Base-by-base conservation (phyloP, 2,888 invertebrate genomes). In the Malthinus seriepunctatus region DNA sequence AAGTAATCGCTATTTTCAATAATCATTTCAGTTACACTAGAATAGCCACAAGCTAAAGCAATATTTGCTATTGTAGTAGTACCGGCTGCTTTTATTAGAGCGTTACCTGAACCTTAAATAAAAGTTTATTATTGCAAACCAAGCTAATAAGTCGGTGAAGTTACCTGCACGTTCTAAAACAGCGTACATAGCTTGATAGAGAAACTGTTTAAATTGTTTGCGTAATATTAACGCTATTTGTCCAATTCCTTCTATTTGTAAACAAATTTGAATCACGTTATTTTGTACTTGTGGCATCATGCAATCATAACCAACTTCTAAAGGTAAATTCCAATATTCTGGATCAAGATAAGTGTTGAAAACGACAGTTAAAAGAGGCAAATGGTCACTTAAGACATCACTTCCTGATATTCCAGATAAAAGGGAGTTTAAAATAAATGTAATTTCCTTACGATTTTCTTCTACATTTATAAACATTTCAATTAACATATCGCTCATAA, bases 1-100 rank as follows among this genome's bases (percentile, higher is more conserved):
- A 91, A 84, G 73, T 90, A 92, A 75, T 91, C 91, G 0, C 88
- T 84, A 72, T 91, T 90, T 34, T 76, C 71, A 49, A 83, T 82
- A 57, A 93, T 82, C 14, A 92, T 81, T n/a, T 84, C 82, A 0
- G 83, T 80, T 3, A 87, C 82, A 52, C 78, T 75, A 0, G 69
- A 63, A 71, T 84, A 83, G 0, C 81, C 83, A 65, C 86, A 81
- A 0, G 88, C 85, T 33, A 68, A 56, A 7, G 88, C 83, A 23
- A 90, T 81, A 51, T 81, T 81, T 39, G 80, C 73, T 5, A 89
- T 78, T 0, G 87, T 82, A 63, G 79, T 80, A 51, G 84, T 75
- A 0, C 89, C 90, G 0, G 88, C 83, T 39, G 81, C 70, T 71
- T 86, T 85, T 0, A 91, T 79, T 61, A 86, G 75, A 48, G 83